These are phyloP conservation scores for Sebastes trivittatus DNA, from an alignment of 2,797 vertebrate species.

Conservation along the genomic window DNA sequence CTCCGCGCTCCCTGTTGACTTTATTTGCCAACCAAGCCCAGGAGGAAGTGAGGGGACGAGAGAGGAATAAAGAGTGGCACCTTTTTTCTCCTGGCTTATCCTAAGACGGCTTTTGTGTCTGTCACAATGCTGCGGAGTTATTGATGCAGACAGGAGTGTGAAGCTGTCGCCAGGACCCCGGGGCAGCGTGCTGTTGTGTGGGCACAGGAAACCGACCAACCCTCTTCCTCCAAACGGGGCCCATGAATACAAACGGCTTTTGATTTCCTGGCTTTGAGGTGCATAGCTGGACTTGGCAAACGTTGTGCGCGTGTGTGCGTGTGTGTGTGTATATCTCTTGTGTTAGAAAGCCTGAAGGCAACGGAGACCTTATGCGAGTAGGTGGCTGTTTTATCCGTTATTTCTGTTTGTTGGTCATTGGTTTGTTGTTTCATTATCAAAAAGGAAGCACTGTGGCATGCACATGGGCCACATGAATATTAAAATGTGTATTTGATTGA, in stretches of 20 bases:
- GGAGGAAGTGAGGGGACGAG: conserved; percentile 61
- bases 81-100: conserved; percentile 62
- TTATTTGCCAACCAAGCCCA: conserved; percentile 45
- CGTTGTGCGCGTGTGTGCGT: not conserved
- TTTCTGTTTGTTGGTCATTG: conserved; percentile 19
- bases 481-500: not conserved
- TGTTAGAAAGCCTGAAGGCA: conserved; percentile 41
- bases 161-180: conserved; percentile 58
- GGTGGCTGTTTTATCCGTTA: conserved; percentile 15
- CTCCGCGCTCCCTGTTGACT: conserved; percentile 41
- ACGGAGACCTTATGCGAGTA: conserved; percentile 31
- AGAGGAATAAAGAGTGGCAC: conserved; percentile 72
- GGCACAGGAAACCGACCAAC: conserved; percentile 62
- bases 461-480: not conserved
- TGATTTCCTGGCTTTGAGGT: conserved; percentile 64
- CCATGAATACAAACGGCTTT: conserved; percentile 70
- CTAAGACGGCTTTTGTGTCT: conserved; percentile 70
- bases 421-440: conserved; percentile 1
- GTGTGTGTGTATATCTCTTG: not conserved
- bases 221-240: conserved; percentile 37
- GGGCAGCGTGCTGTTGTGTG: conserved; percentile 31
- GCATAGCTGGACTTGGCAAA: conserved; percentile 40
- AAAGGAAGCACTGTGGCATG: not conserved
- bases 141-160: conserved; percentile 68
- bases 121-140: conserved; percentile 69